phyloP scores from a whole-genome alignment of 2,113 vertebrate genomes.

The Barnardius zonarius region DNA sequence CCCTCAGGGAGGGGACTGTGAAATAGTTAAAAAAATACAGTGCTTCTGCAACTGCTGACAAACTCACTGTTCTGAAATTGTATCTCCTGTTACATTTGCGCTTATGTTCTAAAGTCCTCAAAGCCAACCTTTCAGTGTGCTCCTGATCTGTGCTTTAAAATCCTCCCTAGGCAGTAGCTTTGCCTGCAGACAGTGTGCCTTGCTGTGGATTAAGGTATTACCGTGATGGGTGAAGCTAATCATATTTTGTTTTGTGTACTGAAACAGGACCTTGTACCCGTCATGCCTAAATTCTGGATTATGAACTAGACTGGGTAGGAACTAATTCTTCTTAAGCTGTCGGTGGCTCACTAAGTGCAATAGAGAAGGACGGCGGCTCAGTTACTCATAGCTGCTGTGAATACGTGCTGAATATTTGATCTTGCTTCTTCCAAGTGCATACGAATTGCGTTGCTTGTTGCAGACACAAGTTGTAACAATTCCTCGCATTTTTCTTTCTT shows the following conservation, averaged over 20 bases:
- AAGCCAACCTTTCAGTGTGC: not conserved
- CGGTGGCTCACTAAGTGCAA: not conserved
- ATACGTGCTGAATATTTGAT: not conserved
- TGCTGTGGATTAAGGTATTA: slow-evolving; percentile 32
- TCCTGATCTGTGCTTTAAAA: not conserved
- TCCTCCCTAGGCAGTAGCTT: not conserved
- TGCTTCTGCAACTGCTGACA: not conserved
- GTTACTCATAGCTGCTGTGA: not conserved
- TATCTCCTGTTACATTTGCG: not conserved
- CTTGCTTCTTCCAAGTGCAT: not conserved
- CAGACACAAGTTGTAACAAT: slow-evolving; percentile 27
- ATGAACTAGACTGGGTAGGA: slow-evolving; percentile 15
- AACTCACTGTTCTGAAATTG: not conserved
- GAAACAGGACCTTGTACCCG: not conserved
- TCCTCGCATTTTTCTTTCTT: slow-evolving; percentile 30
- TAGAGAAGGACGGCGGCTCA: not conserved
- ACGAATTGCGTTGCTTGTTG: not conserved
- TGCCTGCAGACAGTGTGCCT: slow-evolving; percentile 1
- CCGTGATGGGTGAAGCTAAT: not conserved
- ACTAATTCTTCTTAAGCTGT: slow-evolving; percentile 28
- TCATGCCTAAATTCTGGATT: slow-evolving; percentile 31
- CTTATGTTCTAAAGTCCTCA: not conserved
- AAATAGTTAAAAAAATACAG: not conserved
- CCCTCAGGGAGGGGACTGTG: not conserved
- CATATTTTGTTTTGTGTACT: slow-evolving; percentile 20